Conservation (phyloP, 2,888 invertebrate genomes). For the Nomada lathburiana region DNA sequence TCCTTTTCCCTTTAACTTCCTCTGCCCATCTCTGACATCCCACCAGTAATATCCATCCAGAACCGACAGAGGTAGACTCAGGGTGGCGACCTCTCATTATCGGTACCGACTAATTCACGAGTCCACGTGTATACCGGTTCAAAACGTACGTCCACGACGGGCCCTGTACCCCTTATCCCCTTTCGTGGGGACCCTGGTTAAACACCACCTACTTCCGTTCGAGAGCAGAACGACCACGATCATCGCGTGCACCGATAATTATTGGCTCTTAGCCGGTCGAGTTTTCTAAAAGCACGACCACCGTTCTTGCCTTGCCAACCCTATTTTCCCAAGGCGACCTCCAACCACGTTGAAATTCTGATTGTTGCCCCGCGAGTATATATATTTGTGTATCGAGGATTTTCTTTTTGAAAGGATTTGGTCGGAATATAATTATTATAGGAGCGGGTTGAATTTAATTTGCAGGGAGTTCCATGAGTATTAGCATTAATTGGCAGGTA, state of each 20-base stretch:
- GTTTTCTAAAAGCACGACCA: conserved; percentile 49
- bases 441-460: too few species aligned
- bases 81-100: conserved; percentile 69
- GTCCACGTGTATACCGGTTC: conserved; percentile 57
- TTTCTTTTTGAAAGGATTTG: too few species aligned
- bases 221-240: conserved; percentile 43
- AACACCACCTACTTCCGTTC: conserved; percentile 73
- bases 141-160: conserved; percentile 48
- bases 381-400: neutral
- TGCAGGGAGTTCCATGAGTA: too few species aligned
- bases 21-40: conserved; percentile 18
- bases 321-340: conserved; percentile 55
- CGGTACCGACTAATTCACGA: conserved; percentile 70
- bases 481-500: too few species aligned
- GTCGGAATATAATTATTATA: too few species aligned
- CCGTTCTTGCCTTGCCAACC: conserved; percentile 1
- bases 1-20: neutral
- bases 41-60: conserved; percentile 46
- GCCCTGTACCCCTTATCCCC: conserved; percentile 65
- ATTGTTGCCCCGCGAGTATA: neutral
- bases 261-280: conserved; percentile 69
- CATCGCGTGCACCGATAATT: conserved; percentile 73
- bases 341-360: conserved; percentile 42
- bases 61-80: conserved; percentile 26
- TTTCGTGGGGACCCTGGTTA: conserved; percentile 55